Conservation (phyloP, 2,797 vertebrate genomes). For the Parauchenoglanis ngamensis region DNA sequence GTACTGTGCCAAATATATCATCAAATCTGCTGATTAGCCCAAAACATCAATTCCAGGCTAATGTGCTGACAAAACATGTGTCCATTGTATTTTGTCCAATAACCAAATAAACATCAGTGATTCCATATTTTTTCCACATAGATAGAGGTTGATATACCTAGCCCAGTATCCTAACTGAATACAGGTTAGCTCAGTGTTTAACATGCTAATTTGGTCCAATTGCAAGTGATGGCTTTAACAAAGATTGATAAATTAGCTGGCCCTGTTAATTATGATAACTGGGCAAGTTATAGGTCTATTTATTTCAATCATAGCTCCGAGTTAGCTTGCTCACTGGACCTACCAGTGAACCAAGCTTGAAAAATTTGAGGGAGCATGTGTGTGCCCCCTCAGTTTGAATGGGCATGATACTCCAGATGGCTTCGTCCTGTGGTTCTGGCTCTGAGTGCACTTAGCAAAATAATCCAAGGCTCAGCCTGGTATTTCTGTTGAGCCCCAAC, state of each 20-base stretch:
- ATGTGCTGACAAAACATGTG: background rate
- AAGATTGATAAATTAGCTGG: background rate
- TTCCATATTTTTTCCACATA: background rate
- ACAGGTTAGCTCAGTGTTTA: background rate
- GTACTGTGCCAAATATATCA: conserved; percentile 27
- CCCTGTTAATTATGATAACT: background rate
- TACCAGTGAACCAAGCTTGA: background rate
- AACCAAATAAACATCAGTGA: background rate
- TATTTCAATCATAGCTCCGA: background rate
- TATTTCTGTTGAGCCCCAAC: conserved; percentile 37
- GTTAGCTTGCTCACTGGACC: background rate
- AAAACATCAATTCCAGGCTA: background rate
- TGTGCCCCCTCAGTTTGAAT: conserved; percentile 10
- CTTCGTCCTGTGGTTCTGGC: conserved; percentile 32
- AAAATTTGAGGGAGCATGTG: conserved; percentile 14
- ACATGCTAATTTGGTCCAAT: background rate
- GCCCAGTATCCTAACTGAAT: background rate
- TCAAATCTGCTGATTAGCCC: background rate
- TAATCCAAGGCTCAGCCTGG: conserved; percentile 26
- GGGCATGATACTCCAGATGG: conserved; percentile 33
- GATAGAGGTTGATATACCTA: too few relatives aligned
- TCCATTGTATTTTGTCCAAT: background rate
- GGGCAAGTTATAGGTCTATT: background rate
- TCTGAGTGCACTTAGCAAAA: conserved; percentile 24
- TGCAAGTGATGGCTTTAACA: background rate